Percentiles rank a stretch among this genome's conserved stretches.
Conservation (phyloP, 2,888 invertebrate species). For the Ophioninae sp. region DNA sequence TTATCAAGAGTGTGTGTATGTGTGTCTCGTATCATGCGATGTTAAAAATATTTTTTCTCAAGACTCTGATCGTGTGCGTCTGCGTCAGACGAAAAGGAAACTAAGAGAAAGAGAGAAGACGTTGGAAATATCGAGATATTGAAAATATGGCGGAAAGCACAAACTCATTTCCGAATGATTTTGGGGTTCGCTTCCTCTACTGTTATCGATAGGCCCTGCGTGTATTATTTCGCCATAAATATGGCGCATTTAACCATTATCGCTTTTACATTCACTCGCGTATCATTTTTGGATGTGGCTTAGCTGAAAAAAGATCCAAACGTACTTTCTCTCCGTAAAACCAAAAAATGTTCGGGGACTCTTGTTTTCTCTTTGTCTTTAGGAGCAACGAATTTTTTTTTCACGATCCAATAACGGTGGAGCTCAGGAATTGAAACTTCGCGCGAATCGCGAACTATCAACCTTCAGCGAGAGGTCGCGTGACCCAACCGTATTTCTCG, state of each 20-base stretch:
- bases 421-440: constrained; percentile 24
- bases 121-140: constrained; percentile 33
- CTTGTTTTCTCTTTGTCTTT: constrained; percentile 31
- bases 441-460: constrained; percentile 80
- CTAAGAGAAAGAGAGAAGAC: constrained; percentile 4
- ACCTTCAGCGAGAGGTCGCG: constrained; percentile 92
- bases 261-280: constrained; percentile 25
- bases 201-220: constrained; percentile 53
- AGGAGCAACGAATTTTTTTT: constrained; percentile 32
- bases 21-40: constrained; percentile 34
- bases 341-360: constrained; percentile 51
- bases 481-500: constrained; percentile 96
- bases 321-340: constrained; percentile 46
- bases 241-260: constrained; percentile 16
- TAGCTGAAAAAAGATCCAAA: constrained; percentile 36
- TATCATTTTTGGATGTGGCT: constrained; percentile 37
- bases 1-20: constrained; percentile 3
- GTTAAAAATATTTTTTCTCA: constrained; percentile 53
- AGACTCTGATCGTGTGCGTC: constrained; percentile 39
- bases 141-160: constrained; percentile 32
- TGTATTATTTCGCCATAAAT: constrained; percentile 23
- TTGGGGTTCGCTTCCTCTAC: constrained; percentile 28
- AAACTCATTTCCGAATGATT: constrained; percentile 31
- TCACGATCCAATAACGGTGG: not conserved
- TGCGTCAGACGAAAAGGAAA: constrained; percentile 8